phyloP scores from a whole-genome alignment of 2,797 vertebrate species.

The Pangasius sanitwongsei region DNA sequence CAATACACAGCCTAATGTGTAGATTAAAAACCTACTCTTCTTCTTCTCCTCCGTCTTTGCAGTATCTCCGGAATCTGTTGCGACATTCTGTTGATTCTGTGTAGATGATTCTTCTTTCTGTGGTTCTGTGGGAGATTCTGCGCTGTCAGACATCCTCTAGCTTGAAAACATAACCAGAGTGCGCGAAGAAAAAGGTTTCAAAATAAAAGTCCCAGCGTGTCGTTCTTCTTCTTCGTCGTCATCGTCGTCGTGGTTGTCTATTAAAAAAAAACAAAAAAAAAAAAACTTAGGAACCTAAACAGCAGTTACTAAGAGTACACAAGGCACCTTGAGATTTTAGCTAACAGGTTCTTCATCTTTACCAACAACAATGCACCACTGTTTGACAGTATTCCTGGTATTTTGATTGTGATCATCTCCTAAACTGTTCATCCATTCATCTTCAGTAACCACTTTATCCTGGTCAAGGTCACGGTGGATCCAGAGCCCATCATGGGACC shows the following conservation, averaged over 20 bases:
- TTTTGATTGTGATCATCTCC: not conserved
- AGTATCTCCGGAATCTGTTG: conserved; percentile 62
- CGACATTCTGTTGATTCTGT: conserved; percentile 57
- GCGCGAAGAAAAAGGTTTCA: conserved; percentile 19
- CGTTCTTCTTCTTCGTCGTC: too few relatives aligned
- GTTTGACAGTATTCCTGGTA: not conserved
- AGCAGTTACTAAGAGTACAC: not conserved
- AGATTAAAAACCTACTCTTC: conserved; percentile 71
- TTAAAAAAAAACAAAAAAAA: not conserved
- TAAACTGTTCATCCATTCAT: not conserved
- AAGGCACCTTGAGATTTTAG: not conserved
- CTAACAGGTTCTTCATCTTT: not conserved
- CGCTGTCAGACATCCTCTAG: conserved; percentile 78
- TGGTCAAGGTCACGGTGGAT: not conserved
- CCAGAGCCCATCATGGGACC: not conserved
- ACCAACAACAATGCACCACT: not conserved
- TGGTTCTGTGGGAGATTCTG: conserved; percentile 75
- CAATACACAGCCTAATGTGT: too few relatives aligned
- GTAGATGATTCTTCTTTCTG: conserved; percentile 69
- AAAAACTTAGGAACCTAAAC: not conserved
- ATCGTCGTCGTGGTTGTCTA: not conserved
- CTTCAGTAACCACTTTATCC: not conserved
- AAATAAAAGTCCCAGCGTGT: conserved; percentile 38
- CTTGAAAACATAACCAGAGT: not conserved
- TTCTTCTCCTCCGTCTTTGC: conserved; percentile 76